Evolutionary conservation across 2,888 invertebrate species (phyloP).

Genomic region (Tipula unca): DNA sequence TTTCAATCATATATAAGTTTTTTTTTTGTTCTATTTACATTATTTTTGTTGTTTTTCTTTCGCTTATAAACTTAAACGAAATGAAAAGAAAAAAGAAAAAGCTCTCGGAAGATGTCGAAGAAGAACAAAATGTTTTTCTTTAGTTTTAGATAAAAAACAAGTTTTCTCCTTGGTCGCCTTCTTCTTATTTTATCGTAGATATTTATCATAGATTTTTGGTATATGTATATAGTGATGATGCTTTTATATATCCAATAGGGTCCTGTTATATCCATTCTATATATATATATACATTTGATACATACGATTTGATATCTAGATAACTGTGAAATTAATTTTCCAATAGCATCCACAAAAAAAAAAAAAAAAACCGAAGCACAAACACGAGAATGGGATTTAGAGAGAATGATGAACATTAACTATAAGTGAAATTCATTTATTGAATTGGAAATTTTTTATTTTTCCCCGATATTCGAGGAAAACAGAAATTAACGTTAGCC

Average conservation of each 20-base stretch:
- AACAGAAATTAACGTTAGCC: neutral
- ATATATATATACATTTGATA: no score
- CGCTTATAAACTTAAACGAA: neutral
- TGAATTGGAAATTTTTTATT: neutral
- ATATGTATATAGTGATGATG: neutral
- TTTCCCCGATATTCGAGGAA: neutral
- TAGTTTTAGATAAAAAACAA: neutral
- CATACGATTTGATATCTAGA: neutral
- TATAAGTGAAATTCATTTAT: neutral
- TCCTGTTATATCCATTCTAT: neutral
- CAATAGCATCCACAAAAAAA: neutral
- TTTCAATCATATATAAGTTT: neutral
- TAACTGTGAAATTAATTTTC: conserved; percentile 9
- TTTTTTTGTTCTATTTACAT: neutral
- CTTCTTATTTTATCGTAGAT: neutral
- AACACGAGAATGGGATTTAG: neutral
- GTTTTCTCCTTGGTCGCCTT: neutral
- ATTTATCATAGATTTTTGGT: neutral
- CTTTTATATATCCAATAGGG: conserved; percentile 14
- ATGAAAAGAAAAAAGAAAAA: no score
- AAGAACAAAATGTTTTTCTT: neutral
- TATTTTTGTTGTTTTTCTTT: neutral
- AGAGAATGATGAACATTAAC: neutral
- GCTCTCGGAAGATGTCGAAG: neutral
- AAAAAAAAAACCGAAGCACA: neutral